Base-by-base conservation (phyloP, 2,797 vertebrate species). In the Oryzias dopingdopingensis region DNA sequence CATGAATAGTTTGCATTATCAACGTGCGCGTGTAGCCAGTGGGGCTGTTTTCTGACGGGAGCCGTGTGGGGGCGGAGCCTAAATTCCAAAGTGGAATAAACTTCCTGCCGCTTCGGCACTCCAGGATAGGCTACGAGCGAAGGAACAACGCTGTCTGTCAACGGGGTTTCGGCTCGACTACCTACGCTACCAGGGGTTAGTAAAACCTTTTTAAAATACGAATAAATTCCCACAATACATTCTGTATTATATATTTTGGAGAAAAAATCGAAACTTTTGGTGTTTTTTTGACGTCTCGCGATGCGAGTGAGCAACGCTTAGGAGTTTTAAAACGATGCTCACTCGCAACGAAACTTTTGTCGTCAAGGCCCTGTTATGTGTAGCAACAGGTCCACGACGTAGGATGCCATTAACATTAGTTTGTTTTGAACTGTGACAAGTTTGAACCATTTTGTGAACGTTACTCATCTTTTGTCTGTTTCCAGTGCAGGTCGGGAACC, bases 311-410 rank as follows among this genome's bases (percentile, higher is more conserved):
- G 23, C 65, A 50, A 37, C 44, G 56, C 62, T 48, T 45, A 4
- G 80, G 89, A 87, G 79, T 90, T 88, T 50, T 23, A 43, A 52
- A 52, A 64, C 83, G 82, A 74, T 77, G 75, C 72, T 58, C 60
- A 1, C 79, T 81, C 67, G 79, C 67, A 71, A 71, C 70, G 83
- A 88, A 91, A 91, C 76, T 91, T 90, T 88, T 71, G 69, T 58
- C 58, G 62, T 14, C 77, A 74, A 87, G 86, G 91, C 90, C 90
- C 82, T 64, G 74, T 67, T 83, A 68, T 86, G 42, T 51, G 62
- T 72, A 59, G 80, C 90, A 92, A 91, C 90, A 91, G 88, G 90
- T 92, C 72, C 58, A 46, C 56, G 29, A 50, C 45, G 56, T 49
- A 50, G 56, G 13, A 62, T 22, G 44, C 23, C 1, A n/a, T 58